Evolutionary conservation across 2,888 invertebrate species (phyloP), one percentile per base, ranked within the genome.

Genomic region (Leistus spinibarbis): DNA sequence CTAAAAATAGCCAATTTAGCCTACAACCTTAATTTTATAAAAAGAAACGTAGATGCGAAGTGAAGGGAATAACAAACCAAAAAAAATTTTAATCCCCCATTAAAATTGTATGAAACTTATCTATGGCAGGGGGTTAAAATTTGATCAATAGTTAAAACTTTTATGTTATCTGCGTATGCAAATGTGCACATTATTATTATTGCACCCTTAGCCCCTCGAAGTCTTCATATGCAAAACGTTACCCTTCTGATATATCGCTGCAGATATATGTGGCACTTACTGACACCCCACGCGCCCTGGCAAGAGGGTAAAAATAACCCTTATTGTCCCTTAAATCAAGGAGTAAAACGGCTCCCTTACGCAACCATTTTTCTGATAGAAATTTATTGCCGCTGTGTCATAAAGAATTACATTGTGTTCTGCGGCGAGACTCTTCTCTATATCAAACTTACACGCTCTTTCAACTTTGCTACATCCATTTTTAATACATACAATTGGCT

Each of bases 291-390:
- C 40, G 1, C 40, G 7, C 40, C 13, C n/a, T n/a, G n/a, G 40
- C 4, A 70, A 70, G 71, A 72, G 72, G 65, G 72, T 65, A 65
- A 72, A 72, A 72, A 72, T 72, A 64, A 64, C 65, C 72, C 72
- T 72, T 72, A 72, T 54, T 65, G 72, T 72, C 66, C 72, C 65
- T 72, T 72, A 72, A 72, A 72, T 72, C 72, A 72, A 72, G 65
- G 64, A 72, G 56, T 63, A 65, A 56, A 64, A 22, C 65, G 65
- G 56, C 64, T 65, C 72, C 72, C 72, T 72, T 40, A 65, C 66
- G 64, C 65, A 22, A 23, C 22, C 17, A 24, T 56, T 72, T 65
- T 64, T 64, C 63, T 60, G 62, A 70, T 63, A 62, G 19, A 70
- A 63, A 70, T 70, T 70, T 70, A 70, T 70, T 63, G 70, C 63